Conservation (phyloP, 2,113 vertebrate species). For the Varanus komodoensis region DNA sequence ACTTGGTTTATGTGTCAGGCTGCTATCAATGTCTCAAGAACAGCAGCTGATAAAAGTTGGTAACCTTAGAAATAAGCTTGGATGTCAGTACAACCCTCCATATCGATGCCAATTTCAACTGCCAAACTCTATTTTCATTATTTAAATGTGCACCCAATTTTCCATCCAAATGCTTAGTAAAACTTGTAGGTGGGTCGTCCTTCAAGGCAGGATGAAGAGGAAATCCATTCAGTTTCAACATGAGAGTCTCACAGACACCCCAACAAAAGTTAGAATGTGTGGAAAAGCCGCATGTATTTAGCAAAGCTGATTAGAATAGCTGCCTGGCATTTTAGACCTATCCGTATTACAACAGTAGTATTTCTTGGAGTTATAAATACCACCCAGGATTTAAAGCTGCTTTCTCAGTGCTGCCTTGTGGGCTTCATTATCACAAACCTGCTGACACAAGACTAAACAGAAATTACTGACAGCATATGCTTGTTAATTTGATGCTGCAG, state of each 20-base stretch:
- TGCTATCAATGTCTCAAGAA: neutral
- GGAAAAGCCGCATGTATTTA: slow-evolving; percentile 34
- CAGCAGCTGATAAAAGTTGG: neutral
- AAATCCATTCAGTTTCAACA: too few relatives aligned
- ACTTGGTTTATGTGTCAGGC: neutral
- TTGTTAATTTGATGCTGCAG: neutral
- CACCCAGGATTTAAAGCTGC: neutral
- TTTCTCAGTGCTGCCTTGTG: neutral
- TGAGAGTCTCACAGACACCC: rapidly evolving
- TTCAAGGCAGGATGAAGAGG: neutral
- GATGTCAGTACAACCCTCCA: neutral
- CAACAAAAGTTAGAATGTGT: neutral
- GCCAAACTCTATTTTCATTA: neutral
- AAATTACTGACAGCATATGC: too few relatives aligned
- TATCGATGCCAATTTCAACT: neutral
- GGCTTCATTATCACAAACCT: too few relatives aligned
- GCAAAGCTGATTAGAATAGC: slow-evolving; percentile 43
- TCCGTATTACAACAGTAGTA: neutral
- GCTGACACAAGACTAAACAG: neutral
- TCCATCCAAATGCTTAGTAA: neutral
- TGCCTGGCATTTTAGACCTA: slow-evolving; percentile 32
- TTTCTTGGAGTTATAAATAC: slow-evolving; percentile 34
- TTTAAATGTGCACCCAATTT: neutral
- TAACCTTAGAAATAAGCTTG: too few relatives aligned
- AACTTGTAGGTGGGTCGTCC: neutral